phyloP scores from a whole-genome alignment of 2,888 invertebrate species.

The Stegana nigrithorax region DNA sequence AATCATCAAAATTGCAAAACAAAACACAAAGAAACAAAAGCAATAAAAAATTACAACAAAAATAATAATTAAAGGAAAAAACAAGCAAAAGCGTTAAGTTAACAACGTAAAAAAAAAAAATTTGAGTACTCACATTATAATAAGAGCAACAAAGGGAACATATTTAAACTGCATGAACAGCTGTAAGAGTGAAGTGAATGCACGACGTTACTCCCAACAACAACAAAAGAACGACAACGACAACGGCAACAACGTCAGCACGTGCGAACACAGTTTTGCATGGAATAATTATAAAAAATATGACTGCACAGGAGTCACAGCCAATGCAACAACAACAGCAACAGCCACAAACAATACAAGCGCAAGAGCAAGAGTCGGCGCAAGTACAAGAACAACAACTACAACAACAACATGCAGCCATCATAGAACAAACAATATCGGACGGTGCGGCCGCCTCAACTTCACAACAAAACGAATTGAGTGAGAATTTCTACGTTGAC shows the following conservation, averaged over 20 bases:
- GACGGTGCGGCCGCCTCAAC: background rate
- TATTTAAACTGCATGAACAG: no score
- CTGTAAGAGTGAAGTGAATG: no score
- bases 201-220: background rate
- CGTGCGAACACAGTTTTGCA: background rate
- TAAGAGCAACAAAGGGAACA: no score
- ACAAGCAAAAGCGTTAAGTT: no score
- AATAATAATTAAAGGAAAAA: background rate
- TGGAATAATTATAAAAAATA: background rate
- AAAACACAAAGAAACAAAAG: conserved; percentile 1
- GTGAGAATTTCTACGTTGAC: conserved; percentile 58
- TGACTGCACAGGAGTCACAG: no score
- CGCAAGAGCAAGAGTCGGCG: background rate
- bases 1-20: no score
- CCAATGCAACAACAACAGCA: conserved; percentile 6
- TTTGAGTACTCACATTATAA: background rate
- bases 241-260: no score
- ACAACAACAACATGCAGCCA: background rate
- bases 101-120: background rate
- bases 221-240: background rate
- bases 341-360: background rate
- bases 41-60: conserved; percentile 3
- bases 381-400: background rate
- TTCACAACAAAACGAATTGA: conserved; percentile 36
- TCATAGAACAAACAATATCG: background rate